Evolutionary conservation across 2,113 vertebrate genomes (phyloP).

Genomic region (Choloepus hoffmanni): DNA sequence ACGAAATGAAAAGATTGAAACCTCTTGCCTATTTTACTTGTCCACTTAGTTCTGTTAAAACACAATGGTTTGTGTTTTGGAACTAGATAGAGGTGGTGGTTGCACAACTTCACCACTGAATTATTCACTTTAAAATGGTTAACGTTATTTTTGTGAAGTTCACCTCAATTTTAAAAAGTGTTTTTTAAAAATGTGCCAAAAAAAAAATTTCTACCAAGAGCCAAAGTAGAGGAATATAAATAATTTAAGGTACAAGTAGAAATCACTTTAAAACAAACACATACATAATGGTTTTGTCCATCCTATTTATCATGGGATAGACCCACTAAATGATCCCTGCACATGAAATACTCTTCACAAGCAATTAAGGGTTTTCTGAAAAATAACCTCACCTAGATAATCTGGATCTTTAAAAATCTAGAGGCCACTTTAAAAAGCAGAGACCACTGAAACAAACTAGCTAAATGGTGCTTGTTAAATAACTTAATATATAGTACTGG

Average conservation of each 20-base stretch:
- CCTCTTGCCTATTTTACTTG: conserved; percentile 46
- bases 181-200: no score
- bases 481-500: not conserved
- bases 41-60: conserved; percentile 52
- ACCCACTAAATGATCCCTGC: not conserved
- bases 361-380: conserved; percentile 24
- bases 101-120: no score
- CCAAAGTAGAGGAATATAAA: no score
- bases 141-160: no score
- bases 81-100: no score
- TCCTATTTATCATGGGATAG: not conserved
- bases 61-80: not conserved
- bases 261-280: no score
- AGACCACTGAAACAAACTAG: not conserved
- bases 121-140: no score
- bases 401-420: not conserved
- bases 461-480: not conserved
- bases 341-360: not conserved
- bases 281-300: not conserved
- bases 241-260: no score
- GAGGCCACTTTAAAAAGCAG: not conserved
- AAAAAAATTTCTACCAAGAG: no score
- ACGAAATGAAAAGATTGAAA: conserved; percentile 57
- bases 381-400: not conserved
- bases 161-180: no score